A percentile compares a stretch with the other conserved stretches of the same genome.
phyloP scores from a whole-genome alignment of 2,113 vertebrate genomes.

The Xiphophorus couchianus region DNA sequence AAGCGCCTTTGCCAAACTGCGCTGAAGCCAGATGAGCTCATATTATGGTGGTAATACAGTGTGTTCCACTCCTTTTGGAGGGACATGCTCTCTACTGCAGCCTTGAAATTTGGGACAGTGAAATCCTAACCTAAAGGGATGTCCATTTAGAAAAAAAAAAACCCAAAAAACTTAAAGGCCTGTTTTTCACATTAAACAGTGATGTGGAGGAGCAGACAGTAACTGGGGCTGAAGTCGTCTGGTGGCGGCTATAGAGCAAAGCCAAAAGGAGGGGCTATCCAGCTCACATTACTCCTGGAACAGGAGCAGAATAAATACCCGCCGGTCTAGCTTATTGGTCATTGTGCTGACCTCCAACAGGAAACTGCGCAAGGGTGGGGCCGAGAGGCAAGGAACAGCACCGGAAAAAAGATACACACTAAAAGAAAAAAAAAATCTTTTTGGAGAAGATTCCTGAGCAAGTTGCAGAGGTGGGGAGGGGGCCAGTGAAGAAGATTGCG shows the following conservation, averaged over 20 bases:
- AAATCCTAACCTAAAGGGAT: constrained; percentile 56
- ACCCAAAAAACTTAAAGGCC: constrained; percentile 30
- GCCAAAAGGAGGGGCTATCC: constrained; percentile 62
- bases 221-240: constrained; percentile 47
- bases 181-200: constrained; percentile 76
- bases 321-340: constrained; percentile 64
- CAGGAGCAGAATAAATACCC: constrained; percentile 72
- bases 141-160: constrained; percentile 2
- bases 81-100: constrained; percentile 38
- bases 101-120: constrained; percentile 41
- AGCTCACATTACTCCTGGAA: constrained; percentile 74
- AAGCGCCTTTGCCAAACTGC: constrained; percentile 30
- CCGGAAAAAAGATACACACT: constrained; percentile 50
- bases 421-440: constrained; percentile 39
- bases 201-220: constrained; percentile 57
- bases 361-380: constrained; percentile 77
- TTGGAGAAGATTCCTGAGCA: constrained; percentile 63
- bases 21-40: constrained; percentile 57
- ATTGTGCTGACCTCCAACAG: constrained; percentile 76
- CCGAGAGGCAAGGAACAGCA: constrained; percentile 66
- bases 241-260: constrained; percentile 34
- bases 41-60: constrained; percentile 35
- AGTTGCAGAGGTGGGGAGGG: constrained; percentile 33
- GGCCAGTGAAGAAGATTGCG: constrained; percentile 23
- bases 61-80: constrained; percentile 15